Evolutionary conservation across 2,113 vertebrate genomes (phyloP), one percentile per base, ranked within the genome.

Genomic region (Verasper variegatus): DNA sequence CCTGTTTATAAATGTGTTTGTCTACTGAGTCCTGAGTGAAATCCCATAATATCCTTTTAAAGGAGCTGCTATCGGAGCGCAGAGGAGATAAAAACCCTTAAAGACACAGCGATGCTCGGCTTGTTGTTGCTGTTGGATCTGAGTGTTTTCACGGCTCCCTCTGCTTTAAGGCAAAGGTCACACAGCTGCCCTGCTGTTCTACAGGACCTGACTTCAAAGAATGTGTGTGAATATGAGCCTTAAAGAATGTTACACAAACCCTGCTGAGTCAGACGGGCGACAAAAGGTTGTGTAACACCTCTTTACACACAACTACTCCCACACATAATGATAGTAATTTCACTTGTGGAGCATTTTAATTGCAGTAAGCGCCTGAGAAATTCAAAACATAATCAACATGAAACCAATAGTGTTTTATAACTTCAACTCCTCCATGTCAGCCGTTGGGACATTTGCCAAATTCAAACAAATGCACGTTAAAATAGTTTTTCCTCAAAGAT

Each of bases 1-100:
- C 65, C 78, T 77, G 61, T 74, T 74, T 55, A 51, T 78, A 37
- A 54, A 56, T 71, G 57, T 57, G 57, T 57, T 59, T 18, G 72
- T 23, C 47, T 52, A 8, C 42, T 37, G 15, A 62, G 49, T 24
- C 26, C 31, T 26, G 58, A 26, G 31, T 31, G 31, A 31, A 31
- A 31, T 31, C 31, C 31, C 31, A 31, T 31, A 31, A 31, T 31
- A 31, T 31, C 12, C 14, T 68, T 62, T 57, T 35, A 45, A 64
- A 31, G 13, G 23, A 23, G 1, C 27, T 49, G 10, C 20, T 47
- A 31, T 57, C 27, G 27, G 57, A 70, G 78, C 21, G 21, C 7
- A 42, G 65, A 65, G 24, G 9, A 49, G 56, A 23, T 76, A 51
- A 56, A 56, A 71, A 13, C 14, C 69, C 49, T 40, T 70, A 26